phyloP scores from a whole-genome alignment of 2,113 vertebrate species.

The Pteronura brasiliensis region DNA sequence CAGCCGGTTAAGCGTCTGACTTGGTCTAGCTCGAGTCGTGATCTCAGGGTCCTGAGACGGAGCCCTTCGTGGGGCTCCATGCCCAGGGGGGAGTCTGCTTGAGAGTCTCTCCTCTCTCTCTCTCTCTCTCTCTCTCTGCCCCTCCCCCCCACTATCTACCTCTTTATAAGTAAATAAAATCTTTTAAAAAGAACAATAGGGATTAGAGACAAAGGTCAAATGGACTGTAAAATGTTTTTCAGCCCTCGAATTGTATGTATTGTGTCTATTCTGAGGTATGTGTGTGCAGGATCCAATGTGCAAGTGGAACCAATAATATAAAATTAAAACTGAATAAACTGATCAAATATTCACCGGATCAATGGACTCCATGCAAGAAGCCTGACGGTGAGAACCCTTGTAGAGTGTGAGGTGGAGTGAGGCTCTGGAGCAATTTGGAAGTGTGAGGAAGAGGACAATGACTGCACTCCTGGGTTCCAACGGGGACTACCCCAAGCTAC shows the following conservation, averaged over 20 bases:
- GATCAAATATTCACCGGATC: not conserved
- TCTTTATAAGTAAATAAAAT: not conserved
- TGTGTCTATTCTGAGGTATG: not conserved
- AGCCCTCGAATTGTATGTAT: not conserved
- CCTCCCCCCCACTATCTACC: not conserved
- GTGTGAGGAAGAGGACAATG: not conserved
- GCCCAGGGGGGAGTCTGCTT: not conserved
- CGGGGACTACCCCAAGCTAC: not conserved
- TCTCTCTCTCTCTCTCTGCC: not conserved
- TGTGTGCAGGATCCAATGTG: not conserved
- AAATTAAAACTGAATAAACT: not conserved
- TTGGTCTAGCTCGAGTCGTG: not conserved
- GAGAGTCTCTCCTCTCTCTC: not conserved
- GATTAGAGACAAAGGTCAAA: not conserved
- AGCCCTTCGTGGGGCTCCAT: not conserved
- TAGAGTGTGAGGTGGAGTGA: not conserved
- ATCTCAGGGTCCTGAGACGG: not conserved
- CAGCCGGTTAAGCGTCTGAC: not conserved
- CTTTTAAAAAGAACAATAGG: not conserved
- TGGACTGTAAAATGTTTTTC: not conserved
- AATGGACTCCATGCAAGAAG: not conserved
- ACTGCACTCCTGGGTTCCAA: not conserved
- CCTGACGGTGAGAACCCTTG: not conserved
- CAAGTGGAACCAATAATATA: not conserved
- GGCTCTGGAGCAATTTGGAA: not conserved